Conservation (phyloP, 2,888 invertebrate species). For the Melitaea athalia region DNA sequence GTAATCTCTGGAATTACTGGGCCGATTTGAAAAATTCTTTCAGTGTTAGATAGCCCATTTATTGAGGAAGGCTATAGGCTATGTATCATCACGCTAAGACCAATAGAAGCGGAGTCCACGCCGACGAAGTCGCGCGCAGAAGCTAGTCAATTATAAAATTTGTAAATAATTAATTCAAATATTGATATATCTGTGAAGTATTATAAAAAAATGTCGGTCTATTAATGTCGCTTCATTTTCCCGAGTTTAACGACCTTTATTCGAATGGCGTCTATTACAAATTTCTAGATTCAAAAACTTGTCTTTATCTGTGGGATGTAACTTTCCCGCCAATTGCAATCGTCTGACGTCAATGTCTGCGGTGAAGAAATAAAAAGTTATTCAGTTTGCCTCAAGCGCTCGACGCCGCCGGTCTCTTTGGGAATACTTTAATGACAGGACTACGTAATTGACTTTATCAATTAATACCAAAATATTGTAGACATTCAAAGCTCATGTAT, state of each 20-base stretch:
- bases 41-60: too few relatives aligned
- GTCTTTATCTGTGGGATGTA: conserved; percentile 73
- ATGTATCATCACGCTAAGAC: too few relatives aligned
- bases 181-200: conserved; percentile 28
- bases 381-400: conserved; percentile 70
- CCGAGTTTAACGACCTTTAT: conserved; percentile 44
- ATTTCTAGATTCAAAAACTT: conserved; percentile 60
- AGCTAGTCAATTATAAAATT: too few relatives aligned
- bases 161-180: background rate
- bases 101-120: too few relatives aligned
- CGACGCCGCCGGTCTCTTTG: conserved; percentile 60
- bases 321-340: conserved; percentile 77
- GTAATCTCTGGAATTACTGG: too few relatives aligned
- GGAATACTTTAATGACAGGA: conserved; percentile 43
- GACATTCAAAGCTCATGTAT: background rate
- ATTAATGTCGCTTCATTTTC: conserved; percentile 16
- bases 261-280: conserved; percentile 57
- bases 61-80: too few relatives aligned
- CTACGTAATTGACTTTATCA: conserved; percentile 41
- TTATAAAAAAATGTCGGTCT: conserved; percentile 16
- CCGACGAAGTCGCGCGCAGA: too few relatives aligned
- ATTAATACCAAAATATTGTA: conserved; percentile 17
- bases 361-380: conserved; percentile 78
- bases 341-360: conserved; percentile 72
- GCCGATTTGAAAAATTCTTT: too few relatives aligned